Conservation (phyloP, 2,113 vertebrate species). For the Engraulis encrasicolus region DNA sequence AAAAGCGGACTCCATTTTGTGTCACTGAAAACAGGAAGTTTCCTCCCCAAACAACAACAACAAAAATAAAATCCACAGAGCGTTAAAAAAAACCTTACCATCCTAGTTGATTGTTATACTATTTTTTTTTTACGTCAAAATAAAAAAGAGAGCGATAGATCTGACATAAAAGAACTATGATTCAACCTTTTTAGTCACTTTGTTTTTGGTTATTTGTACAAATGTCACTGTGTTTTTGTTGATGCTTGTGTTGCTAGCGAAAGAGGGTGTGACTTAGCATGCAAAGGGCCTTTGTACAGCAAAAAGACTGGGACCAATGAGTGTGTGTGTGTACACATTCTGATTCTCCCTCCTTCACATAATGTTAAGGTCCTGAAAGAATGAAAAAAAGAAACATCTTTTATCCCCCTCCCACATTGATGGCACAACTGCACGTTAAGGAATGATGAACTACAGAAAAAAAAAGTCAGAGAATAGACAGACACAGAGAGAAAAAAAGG, state of each 20-base stretch:
- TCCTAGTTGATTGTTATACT: slow-evolving; percentile 56
- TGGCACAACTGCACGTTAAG: slow-evolving; percentile 75
- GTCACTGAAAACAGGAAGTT: slow-evolving; percentile 49
- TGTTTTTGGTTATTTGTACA: slow-evolving; percentile 30
- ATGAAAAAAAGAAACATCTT: slow-evolving; percentile 23
- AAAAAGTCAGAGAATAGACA: slow-evolving; percentile 22
- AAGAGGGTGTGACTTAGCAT: slow-evolving; percentile 45
- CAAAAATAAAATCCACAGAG: background rate
- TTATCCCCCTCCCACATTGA: slow-evolving; percentile 24
- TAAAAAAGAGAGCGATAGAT: slow-evolving; percentile 10
- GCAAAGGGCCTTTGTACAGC: slow-evolving; percentile 42
- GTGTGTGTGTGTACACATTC: slow-evolving; percentile 17
- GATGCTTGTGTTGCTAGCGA: background rate
- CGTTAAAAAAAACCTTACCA: slow-evolving; percentile 68
- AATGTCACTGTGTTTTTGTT: slow-evolving; percentile 27
- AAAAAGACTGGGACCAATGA: background rate
- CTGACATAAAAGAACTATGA: slow-evolving; percentile 36
- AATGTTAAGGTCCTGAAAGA: slow-evolving; percentile 31
- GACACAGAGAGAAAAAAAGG: slow-evolving; percentile 21
- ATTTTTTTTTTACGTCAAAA: slow-evolving; percentile 25
- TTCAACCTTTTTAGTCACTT: slow-evolving; percentile 31
- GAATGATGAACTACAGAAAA: slow-evolving; percentile 73
- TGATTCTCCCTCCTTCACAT: background rate
- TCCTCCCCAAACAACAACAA: background rate
- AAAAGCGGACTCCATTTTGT: slow-evolving; percentile 67